phyloP scores from a whole-genome alignment of 2,113 vertebrate species.

The Antidorcas marsupialis region DNA sequence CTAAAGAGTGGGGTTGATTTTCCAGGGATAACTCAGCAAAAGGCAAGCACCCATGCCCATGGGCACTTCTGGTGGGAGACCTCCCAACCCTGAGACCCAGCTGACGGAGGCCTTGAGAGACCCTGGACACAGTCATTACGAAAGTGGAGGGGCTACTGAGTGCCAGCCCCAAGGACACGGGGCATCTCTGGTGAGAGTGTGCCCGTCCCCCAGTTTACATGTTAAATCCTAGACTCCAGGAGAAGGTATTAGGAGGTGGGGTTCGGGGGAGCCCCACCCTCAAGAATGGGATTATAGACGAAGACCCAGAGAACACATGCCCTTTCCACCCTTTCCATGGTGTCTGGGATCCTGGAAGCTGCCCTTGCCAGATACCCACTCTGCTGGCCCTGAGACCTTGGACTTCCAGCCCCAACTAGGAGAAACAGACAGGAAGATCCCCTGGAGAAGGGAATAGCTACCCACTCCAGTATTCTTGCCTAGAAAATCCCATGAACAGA shows the following conservation, averaged over 20 bases:
- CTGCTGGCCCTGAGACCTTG: not conserved
- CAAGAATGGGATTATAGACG: not conserved
- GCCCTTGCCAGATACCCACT: too few relatives aligned
- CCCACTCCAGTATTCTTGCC: not conserved
- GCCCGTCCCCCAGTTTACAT: too few relatives aligned
- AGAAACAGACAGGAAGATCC: not conserved
- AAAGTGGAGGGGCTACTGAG: not conserved
- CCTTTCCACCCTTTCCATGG: not conserved
- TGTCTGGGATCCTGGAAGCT: not conserved
- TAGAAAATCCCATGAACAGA: not conserved
- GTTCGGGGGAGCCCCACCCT: not conserved
- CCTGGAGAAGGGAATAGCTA: not conserved
- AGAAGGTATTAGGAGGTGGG: not conserved
- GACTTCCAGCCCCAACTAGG: not conserved
- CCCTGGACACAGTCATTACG: not conserved
- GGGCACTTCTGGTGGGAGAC: not conserved
- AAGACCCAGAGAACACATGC: not conserved
- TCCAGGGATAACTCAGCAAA: not conserved
- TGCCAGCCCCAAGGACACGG: not conserved
- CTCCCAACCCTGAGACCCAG: not conserved
- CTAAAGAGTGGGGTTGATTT: fast-evolving
- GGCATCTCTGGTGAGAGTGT: not conserved
- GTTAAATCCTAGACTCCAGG: not conserved
- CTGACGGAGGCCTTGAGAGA: fast-evolving
- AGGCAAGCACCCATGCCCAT: not conserved